Evolutionary conservation across 53 echinoderm and acorn worm genomes (phyloP).

Genomic region (Luidia sarsii): DNA sequence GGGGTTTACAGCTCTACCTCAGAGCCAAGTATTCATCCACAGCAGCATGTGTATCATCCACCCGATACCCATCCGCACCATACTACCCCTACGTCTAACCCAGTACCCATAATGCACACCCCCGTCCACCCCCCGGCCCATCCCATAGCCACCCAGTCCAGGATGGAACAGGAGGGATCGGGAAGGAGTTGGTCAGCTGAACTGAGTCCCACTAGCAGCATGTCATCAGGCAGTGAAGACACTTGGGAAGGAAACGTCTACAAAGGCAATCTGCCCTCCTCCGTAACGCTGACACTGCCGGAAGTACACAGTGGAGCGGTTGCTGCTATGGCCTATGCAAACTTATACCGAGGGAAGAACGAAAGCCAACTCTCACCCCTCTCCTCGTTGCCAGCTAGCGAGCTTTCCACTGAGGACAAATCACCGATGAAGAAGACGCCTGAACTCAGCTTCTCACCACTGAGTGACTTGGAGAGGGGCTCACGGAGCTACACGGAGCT

Average conservation of each 20-base stretch:
- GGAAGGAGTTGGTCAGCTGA: constrained; percentile 50
- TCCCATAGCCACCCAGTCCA: not conserved
- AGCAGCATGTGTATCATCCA: constrained; percentile 42
- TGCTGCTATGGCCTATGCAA: constrained; percentile 93
- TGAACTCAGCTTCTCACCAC: constrained; percentile 16
- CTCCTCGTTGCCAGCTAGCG: not conserved
- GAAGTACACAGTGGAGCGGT: constrained; percentile 94
- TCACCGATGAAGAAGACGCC: not conserved
- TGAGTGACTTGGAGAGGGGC: constrained; percentile 19
- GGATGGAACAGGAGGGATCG: constrained; percentile 3
- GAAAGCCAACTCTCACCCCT: constrained; percentile 22
- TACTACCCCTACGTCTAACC: constrained; percentile 20
- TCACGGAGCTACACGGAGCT: constrained; percentile 83
- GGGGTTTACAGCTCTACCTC: constrained; percentile 17
- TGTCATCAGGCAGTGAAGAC: constrained; percentile 57
- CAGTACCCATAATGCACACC: constrained; percentile 45
- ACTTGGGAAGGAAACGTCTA: constrained; percentile 49
- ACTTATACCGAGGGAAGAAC: constrained; percentile 85
- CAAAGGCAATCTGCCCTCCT: constrained; percentile 38
- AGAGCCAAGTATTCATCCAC: constrained; percentile 8
- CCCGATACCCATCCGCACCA: constrained; percentile 14
- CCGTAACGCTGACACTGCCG: constrained; percentile 76
- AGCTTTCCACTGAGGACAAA: not conserved
- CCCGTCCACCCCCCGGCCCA: constrained; percentile 4
- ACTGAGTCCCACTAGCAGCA: constrained; percentile 52